phyloP scores from a whole-genome alignment of 2,797 vertebrate species.

The Pterois miles region DNA sequence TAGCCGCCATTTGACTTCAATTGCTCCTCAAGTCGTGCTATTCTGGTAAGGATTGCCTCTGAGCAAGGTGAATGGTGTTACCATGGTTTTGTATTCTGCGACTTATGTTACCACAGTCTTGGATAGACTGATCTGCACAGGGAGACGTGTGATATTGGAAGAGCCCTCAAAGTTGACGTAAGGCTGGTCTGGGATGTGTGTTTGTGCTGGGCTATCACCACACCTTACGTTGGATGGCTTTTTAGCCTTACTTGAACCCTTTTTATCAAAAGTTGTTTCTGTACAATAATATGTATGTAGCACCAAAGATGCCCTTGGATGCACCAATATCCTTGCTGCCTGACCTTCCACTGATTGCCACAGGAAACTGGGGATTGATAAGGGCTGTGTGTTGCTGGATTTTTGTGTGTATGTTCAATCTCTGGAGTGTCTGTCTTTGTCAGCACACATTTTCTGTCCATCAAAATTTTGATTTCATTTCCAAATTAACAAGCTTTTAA shows the following conservation, averaged over 20 bases:
- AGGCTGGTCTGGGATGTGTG: slow-evolving; percentile 44
- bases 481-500: background rate
- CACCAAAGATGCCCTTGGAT: slow-evolving; percentile 35
- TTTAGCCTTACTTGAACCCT: background rate
- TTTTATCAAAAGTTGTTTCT: slow-evolving; percentile 6
- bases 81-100: no score
- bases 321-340: slow-evolving; percentile 25
- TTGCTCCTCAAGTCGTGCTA: no score
- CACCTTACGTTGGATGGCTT: slow-evolving; percentile 29
- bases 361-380: slow-evolving; percentile 38
- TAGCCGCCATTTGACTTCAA: no score
- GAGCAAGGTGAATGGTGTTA: no score
- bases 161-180: slow-evolving; percentile 60
- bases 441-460: background rate
- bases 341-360: slow-evolving; percentile 33
- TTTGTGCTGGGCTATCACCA: slow-evolving; percentile 49
- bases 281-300: background rate
- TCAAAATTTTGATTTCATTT: background rate
- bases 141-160: slow-evolving; percentile 11
- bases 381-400: slow-evolving; percentile 10
- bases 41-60: no score
- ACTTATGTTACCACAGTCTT: no score
- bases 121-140: background rate
- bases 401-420: background rate
- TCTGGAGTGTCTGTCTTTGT: background rate